These are phyloP conservation scores for Bombus huntii DNA, from an alignment of 1,140 invertebrate genomes.

Conservation along the genomic window DNA sequence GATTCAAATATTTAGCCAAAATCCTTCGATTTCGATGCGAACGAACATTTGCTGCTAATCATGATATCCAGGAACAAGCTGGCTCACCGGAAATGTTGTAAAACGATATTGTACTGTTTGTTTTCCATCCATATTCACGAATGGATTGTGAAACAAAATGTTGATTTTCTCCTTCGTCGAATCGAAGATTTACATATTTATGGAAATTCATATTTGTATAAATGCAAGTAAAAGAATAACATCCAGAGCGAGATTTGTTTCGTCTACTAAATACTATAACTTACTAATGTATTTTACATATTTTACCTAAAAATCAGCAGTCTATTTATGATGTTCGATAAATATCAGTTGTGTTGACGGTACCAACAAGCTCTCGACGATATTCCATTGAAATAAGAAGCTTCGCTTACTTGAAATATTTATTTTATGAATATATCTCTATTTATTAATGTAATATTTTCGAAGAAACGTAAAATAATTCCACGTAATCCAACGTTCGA, in stretches of 20 bases:
- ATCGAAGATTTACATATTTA: constrained; percentile 41
- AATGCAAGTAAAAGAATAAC: no score
- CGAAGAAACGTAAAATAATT: background rate
- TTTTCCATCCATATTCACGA: constrained; percentile 65
- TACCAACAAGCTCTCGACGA: background rate
- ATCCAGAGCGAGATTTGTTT: background rate
- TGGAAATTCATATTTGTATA: background rate
- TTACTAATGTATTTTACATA: background rate
- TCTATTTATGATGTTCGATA: background rate
- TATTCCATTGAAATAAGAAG: background rate
- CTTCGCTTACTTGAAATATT: background rate
- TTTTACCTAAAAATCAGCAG: background rate
- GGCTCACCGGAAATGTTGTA: constrained; percentile 60
- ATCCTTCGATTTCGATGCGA: constrained; percentile 59
- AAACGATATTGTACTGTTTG: constrained; percentile 66
- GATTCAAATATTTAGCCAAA: constrained; percentile 52
- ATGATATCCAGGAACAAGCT: constrained; percentile 62
- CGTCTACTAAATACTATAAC: background rate
- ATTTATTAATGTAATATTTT: no score
- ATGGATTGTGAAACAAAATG: constrained; percentile 18
- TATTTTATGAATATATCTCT: no score
- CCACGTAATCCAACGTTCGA: constrained; percentile 11
- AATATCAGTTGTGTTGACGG: background rate
- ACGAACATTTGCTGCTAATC: constrained; percentile 33
- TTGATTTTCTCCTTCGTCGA: constrained; percentile 17